Evolutionary conservation across 2,888 invertebrate genomes (phyloP).

Genomic region (Leptothorax acervorum): DNA sequence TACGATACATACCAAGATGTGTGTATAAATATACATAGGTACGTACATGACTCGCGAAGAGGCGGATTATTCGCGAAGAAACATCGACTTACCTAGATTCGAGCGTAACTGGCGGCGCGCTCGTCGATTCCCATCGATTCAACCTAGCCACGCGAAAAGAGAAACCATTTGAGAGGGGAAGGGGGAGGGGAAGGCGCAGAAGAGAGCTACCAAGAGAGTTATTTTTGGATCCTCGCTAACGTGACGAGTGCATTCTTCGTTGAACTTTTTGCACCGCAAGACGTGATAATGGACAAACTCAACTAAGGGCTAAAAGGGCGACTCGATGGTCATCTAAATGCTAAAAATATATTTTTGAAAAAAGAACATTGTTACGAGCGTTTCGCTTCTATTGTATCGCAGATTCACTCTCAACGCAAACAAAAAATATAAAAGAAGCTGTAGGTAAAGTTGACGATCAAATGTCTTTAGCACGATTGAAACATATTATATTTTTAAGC

Average conservation of each 20-base stretch:
- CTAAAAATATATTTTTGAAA: constrained; percentile 1
- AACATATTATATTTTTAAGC: background rate
- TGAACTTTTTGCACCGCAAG: background rate
- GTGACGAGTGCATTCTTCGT: background rate
- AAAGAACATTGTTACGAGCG: background rate
- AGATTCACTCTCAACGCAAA: background rate
- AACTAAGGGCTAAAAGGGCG: too few species aligned
- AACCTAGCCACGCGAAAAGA: constrained; percentile 28
- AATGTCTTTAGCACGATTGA: background rate
- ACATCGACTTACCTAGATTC: constrained; percentile 50
- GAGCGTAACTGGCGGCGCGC: constrained; percentile 31
- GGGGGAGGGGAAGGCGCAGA: background rate
- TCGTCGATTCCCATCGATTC: constrained; percentile 44
- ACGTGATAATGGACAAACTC: background rate
- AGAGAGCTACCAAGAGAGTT: background rate
- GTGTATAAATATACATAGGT: background rate
- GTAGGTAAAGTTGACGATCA: background rate
- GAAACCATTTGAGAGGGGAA: background rate
- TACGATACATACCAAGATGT: background rate
- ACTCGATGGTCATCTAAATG: background rate
- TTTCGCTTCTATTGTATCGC: background rate
- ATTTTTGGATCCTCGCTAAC: constrained; percentile 2
- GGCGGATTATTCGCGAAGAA: constrained; percentile 39
- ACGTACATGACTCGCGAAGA: background rate
- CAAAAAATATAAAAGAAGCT: background rate